phyloP scores from a whole-genome alignment of 2,113 vertebrate species.

The Zosterops japonicus region DNA sequence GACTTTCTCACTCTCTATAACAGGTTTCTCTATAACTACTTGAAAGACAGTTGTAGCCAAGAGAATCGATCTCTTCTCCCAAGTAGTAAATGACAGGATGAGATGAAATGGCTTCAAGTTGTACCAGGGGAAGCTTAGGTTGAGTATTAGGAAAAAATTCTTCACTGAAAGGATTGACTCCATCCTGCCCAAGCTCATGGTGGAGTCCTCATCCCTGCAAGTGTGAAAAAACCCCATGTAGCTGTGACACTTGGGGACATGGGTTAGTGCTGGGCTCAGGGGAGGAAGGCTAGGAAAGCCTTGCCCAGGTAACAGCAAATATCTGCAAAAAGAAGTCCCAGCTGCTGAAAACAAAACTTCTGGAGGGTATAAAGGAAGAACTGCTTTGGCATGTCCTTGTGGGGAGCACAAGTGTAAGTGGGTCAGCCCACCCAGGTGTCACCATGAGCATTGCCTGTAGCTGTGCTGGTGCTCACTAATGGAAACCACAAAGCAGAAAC shows the following conservation, averaged over 20 bases:
- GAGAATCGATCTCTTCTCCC: not conserved
- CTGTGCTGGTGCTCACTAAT: not conserved
- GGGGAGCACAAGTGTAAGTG: not conserved
- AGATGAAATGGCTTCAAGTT: not conserved
- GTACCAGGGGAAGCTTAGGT: not conserved
- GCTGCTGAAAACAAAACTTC: not conserved
- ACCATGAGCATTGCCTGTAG: accelerated
- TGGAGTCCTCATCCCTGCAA: not conserved
- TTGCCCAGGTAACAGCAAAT: not conserved
- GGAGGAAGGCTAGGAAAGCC: not conserved
- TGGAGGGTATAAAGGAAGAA: not conserved
- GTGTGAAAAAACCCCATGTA: too few relatives aligned
- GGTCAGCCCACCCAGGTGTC: not conserved
- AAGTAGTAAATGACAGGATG: not conserved
- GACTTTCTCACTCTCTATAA: not conserved
- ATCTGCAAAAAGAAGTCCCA: not conserved
- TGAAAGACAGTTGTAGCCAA: not conserved
- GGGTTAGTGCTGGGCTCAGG: not conserved
- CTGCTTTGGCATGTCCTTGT: not conserved
- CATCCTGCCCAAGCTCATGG: not conserved
- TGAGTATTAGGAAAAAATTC: not conserved
- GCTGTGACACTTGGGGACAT: not conserved
- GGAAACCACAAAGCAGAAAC: not conserved
- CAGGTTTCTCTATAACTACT: not conserved
- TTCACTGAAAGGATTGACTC: not conserved